Percentiles rank a stretch among this genome's conserved stretches.
Conservation (phyloP, 2,888 invertebrate species). For the Corythucha ciliata region DNA sequence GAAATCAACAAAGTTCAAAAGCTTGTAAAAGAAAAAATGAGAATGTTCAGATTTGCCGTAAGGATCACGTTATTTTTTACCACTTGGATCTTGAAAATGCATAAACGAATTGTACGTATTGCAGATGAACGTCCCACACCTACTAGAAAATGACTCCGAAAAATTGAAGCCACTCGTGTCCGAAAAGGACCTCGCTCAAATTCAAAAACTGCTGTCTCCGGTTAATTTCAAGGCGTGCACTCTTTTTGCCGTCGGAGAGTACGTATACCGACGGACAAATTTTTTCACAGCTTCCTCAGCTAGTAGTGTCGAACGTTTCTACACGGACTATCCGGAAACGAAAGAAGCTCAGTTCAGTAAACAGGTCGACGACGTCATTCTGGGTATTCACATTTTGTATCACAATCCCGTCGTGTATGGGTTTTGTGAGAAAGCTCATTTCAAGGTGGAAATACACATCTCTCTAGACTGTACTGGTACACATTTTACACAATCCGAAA, state of each 20-base stretch:
- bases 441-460: no score
- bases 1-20: no score
- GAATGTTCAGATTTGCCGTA: no score
- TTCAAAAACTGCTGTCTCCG: conserved; percentile 6
- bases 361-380: conserved; percentile 15
- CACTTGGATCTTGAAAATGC: no score
- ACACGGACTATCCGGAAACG: conserved; percentile 12
- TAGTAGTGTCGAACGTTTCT: conserved; percentile 18
- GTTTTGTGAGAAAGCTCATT: no score
- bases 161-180: conserved; percentile 1
- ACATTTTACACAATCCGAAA: no score
- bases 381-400: conserved; percentile 7
- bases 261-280: conserved; percentile 10
- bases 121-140: conserved; percentile 19
- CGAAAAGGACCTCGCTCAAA: not conserved
- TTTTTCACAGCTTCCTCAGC: conserved; percentile 21
- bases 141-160: conserved; percentile 12
- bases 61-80: no score
- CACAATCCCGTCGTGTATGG: no score
- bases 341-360: not conserved
- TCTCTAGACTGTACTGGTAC: no score
- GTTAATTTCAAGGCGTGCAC: conserved; percentile 21
- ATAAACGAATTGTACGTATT: not conserved
- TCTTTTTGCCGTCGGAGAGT: conserved; percentile 13
- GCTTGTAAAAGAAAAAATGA: no score